These are phyloP conservation scores for Aphelinus atriplicis DNA, from an alignment of 1,140 invertebrate species.

Conservation along the genomic window DNA sequence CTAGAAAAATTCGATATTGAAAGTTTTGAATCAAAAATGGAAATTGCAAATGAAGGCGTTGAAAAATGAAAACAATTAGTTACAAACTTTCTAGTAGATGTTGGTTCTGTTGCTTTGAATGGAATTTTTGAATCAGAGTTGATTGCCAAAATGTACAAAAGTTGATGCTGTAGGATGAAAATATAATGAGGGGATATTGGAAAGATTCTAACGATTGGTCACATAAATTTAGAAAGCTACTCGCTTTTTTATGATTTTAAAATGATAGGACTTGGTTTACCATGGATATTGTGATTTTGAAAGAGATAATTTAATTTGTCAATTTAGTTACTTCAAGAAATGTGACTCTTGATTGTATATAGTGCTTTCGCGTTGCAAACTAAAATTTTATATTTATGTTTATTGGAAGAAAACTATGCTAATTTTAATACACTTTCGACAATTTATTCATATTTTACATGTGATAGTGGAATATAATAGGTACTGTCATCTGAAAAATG, in stretches of 20 bases:
- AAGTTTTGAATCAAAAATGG: too few species aligned
- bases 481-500: conserved; percentile 18
- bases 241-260: conserved; percentile 28
- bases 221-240: not conserved
- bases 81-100: too few species aligned
- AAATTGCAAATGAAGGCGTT: too few species aligned
- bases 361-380: conserved; percentile 15
- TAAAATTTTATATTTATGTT: conserved; percentile 31
- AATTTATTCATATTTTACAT: conserved; percentile 38
- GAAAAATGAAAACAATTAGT: too few species aligned
- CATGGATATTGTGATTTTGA: conserved; percentile 4
- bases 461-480: conserved; percentile 13
- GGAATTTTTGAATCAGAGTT: conserved; percentile 13
- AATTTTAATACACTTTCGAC: conserved; percentile 30
- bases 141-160: not conserved
- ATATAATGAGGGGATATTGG: not conserved
- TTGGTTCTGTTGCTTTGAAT: not conserved
- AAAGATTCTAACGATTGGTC: not conserved
- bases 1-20: too few species aligned
- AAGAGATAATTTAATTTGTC: conserved; percentile 8
- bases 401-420: conserved; percentile 15
- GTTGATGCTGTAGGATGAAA: not conserved
- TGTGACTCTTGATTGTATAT: conserved; percentile 15
- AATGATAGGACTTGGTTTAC: conserved; percentile 25
- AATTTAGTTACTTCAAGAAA: conserved; percentile 11